Conservation (phyloP, 2,113 vertebrate genomes). For the Collichthys lucidus region DNA sequence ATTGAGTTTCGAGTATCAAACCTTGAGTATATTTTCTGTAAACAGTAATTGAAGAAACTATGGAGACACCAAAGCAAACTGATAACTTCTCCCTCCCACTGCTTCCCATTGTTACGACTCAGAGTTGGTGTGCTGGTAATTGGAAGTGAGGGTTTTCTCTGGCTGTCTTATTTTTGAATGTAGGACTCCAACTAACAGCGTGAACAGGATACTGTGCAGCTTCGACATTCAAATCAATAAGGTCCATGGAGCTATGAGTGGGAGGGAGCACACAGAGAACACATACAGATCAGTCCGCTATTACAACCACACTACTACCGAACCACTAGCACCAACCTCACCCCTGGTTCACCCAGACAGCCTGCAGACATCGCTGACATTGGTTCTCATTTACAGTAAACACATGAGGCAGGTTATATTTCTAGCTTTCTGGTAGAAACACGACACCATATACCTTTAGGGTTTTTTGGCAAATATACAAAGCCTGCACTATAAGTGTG, state of each 20-base stretch:
- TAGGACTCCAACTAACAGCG: conserved; percentile 27
- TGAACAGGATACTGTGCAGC: conserved; percentile 50
- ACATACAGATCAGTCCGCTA: conserved; percentile 39
- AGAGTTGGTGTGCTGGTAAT: conserved; percentile 17
- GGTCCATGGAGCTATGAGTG: conserved; percentile 54
- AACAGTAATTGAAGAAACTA: conserved; percentile 49
- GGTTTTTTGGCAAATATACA: conserved; percentile 55
- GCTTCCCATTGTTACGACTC: conserved; percentile 11
- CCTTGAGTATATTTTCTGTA: conserved; percentile 46
- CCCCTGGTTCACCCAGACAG: conserved; percentile 58
- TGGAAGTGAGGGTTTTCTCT: conserved; percentile 24
- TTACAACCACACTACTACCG: conserved; percentile 12
- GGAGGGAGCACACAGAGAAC: conserved; percentile 54
- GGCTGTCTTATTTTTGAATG: conserved; percentile 34
- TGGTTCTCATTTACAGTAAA: conserved; percentile 61
- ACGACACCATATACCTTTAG: conserved; percentile 39
- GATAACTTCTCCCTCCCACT: conserved; percentile 9
- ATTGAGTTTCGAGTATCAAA: conserved; percentile 24
- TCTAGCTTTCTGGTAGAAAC: conserved; percentile 61
- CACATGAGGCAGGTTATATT: conserved; percentile 61
- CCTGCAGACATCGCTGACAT: conserved; percentile 62
- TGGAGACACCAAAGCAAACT: conserved; percentile 32
- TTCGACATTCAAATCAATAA: conserved; percentile 66
- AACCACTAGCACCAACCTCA: conserved; percentile 48
- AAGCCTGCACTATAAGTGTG: conserved; percentile 46